A percentile compares a stretch with the other conserved stretches of the same genome.
phyloP scores from a whole-genome alignment of 2,797 vertebrate species.

The Halcyon chelicuti region DNA sequence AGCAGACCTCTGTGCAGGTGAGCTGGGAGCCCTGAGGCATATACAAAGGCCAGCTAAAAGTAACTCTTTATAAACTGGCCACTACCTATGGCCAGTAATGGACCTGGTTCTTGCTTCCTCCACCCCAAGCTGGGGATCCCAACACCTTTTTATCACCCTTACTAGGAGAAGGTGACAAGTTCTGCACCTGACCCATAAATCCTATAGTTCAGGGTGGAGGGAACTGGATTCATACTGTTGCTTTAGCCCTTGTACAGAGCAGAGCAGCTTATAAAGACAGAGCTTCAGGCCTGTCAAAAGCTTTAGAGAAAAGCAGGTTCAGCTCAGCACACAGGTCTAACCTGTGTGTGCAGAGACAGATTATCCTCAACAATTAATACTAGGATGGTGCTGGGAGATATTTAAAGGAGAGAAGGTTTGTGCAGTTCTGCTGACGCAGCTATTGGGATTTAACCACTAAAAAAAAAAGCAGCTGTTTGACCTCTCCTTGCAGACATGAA shows the following conservation, averaged over 20 bases:
- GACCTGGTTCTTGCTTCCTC: neutral
- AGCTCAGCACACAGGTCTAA: neutral
- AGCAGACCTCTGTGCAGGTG: fast-evolving
- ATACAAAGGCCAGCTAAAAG: neutral
- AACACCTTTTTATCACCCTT: neutral
- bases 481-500: neutral
- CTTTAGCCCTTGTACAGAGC: neutral
- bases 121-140: neutral
- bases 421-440: neutral
- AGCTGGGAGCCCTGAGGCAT: neutral
- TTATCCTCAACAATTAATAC: neutral
- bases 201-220: neutral
- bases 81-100: neutral
- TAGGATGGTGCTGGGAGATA: neutral
- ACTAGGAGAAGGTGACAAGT: neutral
- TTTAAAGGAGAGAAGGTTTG: neutral
- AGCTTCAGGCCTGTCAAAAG: neutral
- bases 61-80: neutral
- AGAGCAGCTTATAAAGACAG: neutral
- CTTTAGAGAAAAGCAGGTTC: neutral
- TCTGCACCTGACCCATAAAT: neutral
- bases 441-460: neutral
- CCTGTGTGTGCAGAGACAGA: neutral
- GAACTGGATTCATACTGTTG: neutral
- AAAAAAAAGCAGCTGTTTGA: neutral